These are phyloP conservation scores for Bungarus multicinctus DNA, from an alignment of 2,113 vertebrate species.

Conservation along the genomic window DNA sequence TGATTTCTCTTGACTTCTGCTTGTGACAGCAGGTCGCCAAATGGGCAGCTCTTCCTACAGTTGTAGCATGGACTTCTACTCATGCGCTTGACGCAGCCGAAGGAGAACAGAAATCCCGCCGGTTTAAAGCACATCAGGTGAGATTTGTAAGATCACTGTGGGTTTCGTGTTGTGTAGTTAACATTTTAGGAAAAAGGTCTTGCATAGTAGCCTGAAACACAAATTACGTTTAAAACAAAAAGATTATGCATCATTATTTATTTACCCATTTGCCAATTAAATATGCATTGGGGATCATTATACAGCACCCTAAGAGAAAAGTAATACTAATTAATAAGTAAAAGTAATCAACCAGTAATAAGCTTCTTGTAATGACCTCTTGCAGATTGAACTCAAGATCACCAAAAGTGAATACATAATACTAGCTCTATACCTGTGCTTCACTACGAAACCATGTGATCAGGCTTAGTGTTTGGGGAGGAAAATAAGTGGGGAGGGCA, in stretches of 20 bases:
- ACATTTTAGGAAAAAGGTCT: neutral
- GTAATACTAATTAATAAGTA: neutral
- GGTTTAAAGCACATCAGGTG: conserved; percentile 76
- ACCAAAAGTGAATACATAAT: neutral
- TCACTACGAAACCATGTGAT: too few relatives aligned
- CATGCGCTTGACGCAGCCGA: conserved; percentile 69
- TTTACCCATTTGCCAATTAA: neutral
- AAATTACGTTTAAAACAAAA: neutral
- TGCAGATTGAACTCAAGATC: neutral
- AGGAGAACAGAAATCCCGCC: conserved; percentile 52
- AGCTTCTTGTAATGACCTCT: too few relatives aligned
- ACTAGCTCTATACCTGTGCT: too few relatives aligned
- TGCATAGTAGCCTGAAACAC: neutral
- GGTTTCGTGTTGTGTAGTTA: neutral
- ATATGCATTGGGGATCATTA: neutral
- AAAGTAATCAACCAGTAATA: too few relatives aligned
- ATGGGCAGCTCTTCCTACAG: conserved; percentile 72
- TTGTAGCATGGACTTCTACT: conserved; percentile 74
- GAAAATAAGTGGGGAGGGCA: too few relatives aligned
- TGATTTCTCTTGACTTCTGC: conserved; percentile 20
- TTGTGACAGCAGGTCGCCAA: conserved; percentile 69
- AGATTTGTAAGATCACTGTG: neutral
- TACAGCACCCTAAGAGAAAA: neutral
- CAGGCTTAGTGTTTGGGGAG: too few relatives aligned
- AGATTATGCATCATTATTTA: neutral